These are phyloP conservation scores for Pachycephala philippinensis DNA, from an alignment of 2,113 vertebrate genomes.

Conservation along the genomic window DNA sequence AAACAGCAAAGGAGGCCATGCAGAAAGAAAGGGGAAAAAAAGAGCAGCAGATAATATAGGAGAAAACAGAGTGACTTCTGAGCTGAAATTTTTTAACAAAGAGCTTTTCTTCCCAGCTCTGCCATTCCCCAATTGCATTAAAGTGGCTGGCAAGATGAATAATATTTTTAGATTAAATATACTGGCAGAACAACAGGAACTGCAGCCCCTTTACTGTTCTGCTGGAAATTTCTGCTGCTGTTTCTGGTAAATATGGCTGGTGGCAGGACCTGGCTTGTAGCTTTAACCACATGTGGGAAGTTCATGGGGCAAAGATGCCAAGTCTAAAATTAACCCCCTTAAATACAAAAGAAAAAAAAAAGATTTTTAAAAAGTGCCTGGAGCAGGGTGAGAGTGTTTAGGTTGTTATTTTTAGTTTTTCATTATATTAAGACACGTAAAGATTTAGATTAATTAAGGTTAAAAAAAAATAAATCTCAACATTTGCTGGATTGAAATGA, in stretches of 20 bases:
- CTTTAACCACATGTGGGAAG: constrained; percentile 74
- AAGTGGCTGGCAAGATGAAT: constrained; percentile 55
- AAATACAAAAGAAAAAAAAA: background rate
- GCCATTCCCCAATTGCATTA: constrained; percentile 60
- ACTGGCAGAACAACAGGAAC: constrained; percentile 68
- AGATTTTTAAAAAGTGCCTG: background rate
- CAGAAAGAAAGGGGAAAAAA: background rate
- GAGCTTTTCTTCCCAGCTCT: constrained; percentile 51
- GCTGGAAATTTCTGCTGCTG: constrained; percentile 72
- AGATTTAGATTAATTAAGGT: constrained; percentile 30
- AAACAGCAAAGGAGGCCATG: constrained; percentile 21
- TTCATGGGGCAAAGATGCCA: constrained; percentile 60
- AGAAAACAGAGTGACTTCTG: constrained; percentile 29
- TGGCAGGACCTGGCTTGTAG: constrained; percentile 72
- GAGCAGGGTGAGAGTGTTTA: constrained; percentile 49
- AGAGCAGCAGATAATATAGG: background rate
- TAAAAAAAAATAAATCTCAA: background rate
- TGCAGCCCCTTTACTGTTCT: constrained; percentile 66
- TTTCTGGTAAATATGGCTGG: constrained; percentile 74
- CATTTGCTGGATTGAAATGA: background rate
- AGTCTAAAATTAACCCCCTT: constrained; percentile 72
- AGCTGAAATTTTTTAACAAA: constrained; percentile 50
- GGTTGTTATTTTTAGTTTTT: constrained; percentile 25
- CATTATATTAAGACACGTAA: constrained; percentile 1
- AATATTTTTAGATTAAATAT: constrained; percentile 67